These are phyloP conservation scores for Acrocephalus arundinaceus DNA, from an alignment of 2,113 vertebrate genomes.

Conservation along the genomic window DNA sequence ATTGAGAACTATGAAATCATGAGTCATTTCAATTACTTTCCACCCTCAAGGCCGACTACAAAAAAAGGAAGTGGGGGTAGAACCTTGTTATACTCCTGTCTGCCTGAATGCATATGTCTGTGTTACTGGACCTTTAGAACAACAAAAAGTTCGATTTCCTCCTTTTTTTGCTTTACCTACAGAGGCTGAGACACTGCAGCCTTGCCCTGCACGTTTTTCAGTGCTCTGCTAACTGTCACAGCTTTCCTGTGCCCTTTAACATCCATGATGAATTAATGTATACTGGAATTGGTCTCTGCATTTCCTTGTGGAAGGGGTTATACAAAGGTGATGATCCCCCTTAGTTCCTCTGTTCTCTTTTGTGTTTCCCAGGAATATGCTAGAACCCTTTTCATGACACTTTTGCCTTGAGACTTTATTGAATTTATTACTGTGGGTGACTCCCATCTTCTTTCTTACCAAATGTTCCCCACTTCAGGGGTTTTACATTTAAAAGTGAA, in stretches of 20 bases:
- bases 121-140: neutral
- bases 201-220: neutral
- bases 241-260: neutral
- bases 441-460: neutral
- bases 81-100: neutral
- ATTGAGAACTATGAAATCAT: neutral
- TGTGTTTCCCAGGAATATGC: fast-evolving
- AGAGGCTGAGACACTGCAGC: neutral
- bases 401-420: neutral
- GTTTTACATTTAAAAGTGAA: neutral
- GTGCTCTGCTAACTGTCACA: neutral
- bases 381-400: neutral
- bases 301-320: neutral
- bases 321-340: neutral
- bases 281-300: neutral
- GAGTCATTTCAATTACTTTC: neutral
- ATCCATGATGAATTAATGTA: neutral
- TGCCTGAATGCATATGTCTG: neutral
- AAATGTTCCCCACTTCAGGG: neutral
- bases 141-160: neutral
- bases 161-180: neutral
- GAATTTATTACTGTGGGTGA: neutral
- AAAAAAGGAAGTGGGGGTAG: neutral
- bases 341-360: neutral
- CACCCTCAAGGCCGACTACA: neutral